Evolutionary conservation across 2,888 invertebrate genomes (phyloP).

Genomic region (Cryptops parisi): DNA sequence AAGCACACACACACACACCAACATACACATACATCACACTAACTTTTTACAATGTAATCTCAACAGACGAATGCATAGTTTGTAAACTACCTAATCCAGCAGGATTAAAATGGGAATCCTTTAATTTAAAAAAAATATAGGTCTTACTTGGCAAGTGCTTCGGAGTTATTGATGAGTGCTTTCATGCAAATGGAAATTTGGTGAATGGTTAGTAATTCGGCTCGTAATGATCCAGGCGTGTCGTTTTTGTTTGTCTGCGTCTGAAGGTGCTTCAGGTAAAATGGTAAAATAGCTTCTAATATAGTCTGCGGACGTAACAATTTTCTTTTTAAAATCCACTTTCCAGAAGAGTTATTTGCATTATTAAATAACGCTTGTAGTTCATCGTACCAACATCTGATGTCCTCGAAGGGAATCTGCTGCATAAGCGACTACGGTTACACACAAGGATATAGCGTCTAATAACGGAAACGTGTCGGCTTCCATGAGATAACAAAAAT

Average conservation of each 20-base stretch:
- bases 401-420: constrained; percentile 63
- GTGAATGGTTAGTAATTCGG: constrained; percentile 82
- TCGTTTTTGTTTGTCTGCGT: constrained; percentile 74
- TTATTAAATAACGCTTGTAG: not conserved
- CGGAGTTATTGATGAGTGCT: constrained; percentile 91
- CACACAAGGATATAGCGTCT: constrained; percentile 95
- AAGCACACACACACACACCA: too few relatives aligned
- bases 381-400: constrained; percentile 48
- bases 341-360: not conserved
- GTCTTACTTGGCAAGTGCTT: constrained; percentile 83
- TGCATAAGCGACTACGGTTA: constrained; percentile 96
- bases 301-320: constrained; percentile 51
- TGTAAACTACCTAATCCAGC: too few relatives aligned
- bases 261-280: constrained; percentile 88
- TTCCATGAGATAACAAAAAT: constrained; percentile 98
- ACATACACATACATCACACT: too few relatives aligned
- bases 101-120: not conserved
- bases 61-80: not conserved
- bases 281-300: constrained; percentile 88
- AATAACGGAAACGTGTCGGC: constrained; percentile 92
- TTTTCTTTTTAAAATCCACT: not conserved
- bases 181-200: constrained; percentile 88
- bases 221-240: constrained; percentile 50
- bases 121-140: too few relatives aligned
- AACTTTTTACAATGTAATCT: too few relatives aligned